Base-by-base conservation (phyloP, 2,113 vertebrate species). In the Ophiodon elongatus region DNA sequence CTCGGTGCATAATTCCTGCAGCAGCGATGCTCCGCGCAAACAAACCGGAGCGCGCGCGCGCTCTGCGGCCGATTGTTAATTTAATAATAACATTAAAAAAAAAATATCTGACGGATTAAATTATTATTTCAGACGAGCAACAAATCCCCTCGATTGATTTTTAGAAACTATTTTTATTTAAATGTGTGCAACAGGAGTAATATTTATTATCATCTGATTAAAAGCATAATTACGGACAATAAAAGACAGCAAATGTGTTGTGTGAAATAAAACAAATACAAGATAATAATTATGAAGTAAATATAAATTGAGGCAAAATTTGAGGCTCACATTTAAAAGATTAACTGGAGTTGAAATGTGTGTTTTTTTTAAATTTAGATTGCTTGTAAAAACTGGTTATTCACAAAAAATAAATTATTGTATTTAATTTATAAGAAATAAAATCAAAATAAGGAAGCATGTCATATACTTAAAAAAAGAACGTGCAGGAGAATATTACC, bases 1-100 rank as follows among this genome's bases (percentile, higher is more conserved):
- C 96, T 96, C 71, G 96, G 94, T 90, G 96, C 94, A 93, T 92
- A 93, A 95, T 62, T 82, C 93, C 72, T 89, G 87, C 95, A 92
- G 92, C 93, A 94, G 86, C 77, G 73, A 82, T 56, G 84, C 72
- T 82, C 56, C 66, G 75, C 64, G 84, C 75, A 35, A 45, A 73
- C 73, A 47, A 54, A 17, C 47, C 27, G 65, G 0, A 47, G 79
- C 35, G 76, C 17, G 7, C 29, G 78, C 39, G 63, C 75, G 78
- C 39, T 57, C 75, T 17, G 78, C 62, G 8, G 56, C 4, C 4
- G 21, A 3, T 8, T 43, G 41, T 25, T 50, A 2, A 31, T 19
- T 47, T 14, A 21, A 25, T 43, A n/a, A 33, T 45, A 45, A 45
- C 39, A 8, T 45, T 14, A 31, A 56, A 11, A 50, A 73, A 7